Base-by-base conservation (phyloP, 1,140 invertebrate genomes). In the Ruditapes philippinarum region DNA sequence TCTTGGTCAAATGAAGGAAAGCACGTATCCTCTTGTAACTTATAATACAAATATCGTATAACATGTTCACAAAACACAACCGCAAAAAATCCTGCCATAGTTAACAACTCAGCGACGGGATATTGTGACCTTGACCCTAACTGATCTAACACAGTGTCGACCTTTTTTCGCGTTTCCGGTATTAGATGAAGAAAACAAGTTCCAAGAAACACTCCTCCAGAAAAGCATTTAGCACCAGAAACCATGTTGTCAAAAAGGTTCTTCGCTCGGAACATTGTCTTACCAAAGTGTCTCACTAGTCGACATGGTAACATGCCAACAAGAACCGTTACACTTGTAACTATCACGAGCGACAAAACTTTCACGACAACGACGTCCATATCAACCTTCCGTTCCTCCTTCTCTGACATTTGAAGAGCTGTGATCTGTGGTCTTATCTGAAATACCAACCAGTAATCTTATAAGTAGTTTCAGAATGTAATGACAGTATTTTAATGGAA, bases 181-280 rank as follows among this genome's bases (percentile, higher is more conserved):
- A 97, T 95, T 33, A 97, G 92, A 92, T 97, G 96, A 9, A 97
- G 93, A 70, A 97, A 95, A 89, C 96, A 97, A 4, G 96, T 96
- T 14, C 95, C 96, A 19, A 97, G 94, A 92, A 97, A 97, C 60
- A 97, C 96, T 57, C 97, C 97, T 19, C 96, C 97, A 51, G 97
- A 96, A 91, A 97, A 97, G 91, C 97, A 95, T 51, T 93, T 92
- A 40, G 94, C 91, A 25, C 94, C 92, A 70, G 91, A 92, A 45
- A 95, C 91, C 33, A 94, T 90, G 79, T 92, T 92, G 82, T 95
- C 93, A 51, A 93, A 90, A 0, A 91, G 87, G 38, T 89, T 84
- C n/a, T 91, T 92, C 60, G 89, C 82, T 62, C 87, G 88, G 19
- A 91, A 90, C 78, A 95, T 92, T 22, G 89, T 78, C 68, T 91